Base-by-base conservation (phyloP, 2,888 invertebrate genomes). In the Gastracanthus pulcherrimus region DNA sequence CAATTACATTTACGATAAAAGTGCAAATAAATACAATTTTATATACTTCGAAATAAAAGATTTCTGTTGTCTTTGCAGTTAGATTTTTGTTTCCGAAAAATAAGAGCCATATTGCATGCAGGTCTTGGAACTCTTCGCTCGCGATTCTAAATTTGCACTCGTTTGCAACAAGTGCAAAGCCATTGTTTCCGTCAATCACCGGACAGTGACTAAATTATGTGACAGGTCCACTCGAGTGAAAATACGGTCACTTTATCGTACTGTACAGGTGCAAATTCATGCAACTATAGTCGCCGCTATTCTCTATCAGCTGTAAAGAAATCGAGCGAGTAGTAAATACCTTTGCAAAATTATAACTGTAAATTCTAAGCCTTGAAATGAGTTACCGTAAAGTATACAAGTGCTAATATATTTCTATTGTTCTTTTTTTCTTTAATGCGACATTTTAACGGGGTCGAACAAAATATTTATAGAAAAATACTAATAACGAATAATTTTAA, bases 141-240 rank as follows among this genome's bases (percentile, higher is more conserved):
- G 36, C 66, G 38, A 66, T 66, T 66, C 66, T 34, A n/a, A 66
- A 66, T 36, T 34, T 38, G n/a, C n/a, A n/a, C n/a, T n/a, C n/a
- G n/a, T n/a, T n/a, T n/a, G 66, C 66, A 66, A 19, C 66, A 66
- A 66, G 38, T 66, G 66, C 66, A 66, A 66, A 66, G 41, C 38
- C n/a, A n/a, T n/a, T n/a, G n/a, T n/a, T n/a, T n/a, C n/a, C n/a
- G n/a, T n/a, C n/a, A n/a, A n/a, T n/a, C n/a, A n/a, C n/a, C n/a
- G n/a, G n/a, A n/a, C n/a, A n/a, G n/a, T n/a, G n/a, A n/a, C n/a
- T n/a, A n/a, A n/a, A n/a, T n/a, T n/a, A n/a, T n/a, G n/a, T n/a
- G n/a, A n/a, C n/a, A n/a, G 66, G 45, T 45, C 45, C 16, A 3
- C 38, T 38, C 38, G 45, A 7, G 16, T 45, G 3, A 9, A 13